A percentile compares a stretch with the other conserved stretches of the same genome.
phyloP scores from a whole-genome alignment of 2,888 invertebrate species.

The Scaptomyza cyrtandrae region DNA sequence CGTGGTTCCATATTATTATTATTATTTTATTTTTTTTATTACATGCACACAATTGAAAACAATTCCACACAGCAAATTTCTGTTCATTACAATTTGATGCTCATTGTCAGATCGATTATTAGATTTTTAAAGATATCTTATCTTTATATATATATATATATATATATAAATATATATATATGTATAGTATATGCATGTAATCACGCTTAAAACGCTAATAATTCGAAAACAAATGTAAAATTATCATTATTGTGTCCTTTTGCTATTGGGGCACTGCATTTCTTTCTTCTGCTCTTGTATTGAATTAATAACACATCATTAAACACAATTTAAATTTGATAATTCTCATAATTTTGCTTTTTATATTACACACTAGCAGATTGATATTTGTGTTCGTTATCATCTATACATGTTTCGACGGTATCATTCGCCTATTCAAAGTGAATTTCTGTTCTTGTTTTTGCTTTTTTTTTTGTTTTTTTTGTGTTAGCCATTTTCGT shows the following conservation, averaged over 20 bases:
- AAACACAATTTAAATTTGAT: conserved; percentile 25
- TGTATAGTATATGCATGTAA: conserved; percentile 43
- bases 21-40: conserved; percentile 1
- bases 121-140: conserved; percentile 46
- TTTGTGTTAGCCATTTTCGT: conserved; percentile 31
- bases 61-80: conserved; percentile 68
- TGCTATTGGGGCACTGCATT: conserved; percentile 9
- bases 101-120: conserved; percentile 59
- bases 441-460: conserved; percentile 17
- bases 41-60: conserved; percentile 44
- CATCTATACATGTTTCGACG: conserved; percentile 40
- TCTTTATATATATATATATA: conserved; percentile 42
- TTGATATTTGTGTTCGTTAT: conserved; percentile 56
- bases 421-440: conserved; percentile 31
- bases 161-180: conserved; percentile 39
- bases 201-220: conserved; percentile 52
- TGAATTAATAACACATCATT: conserved; percentile 48
- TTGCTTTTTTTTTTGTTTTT: conserved; percentile 7
- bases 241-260: conserved; percentile 25
- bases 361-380: conserved; percentile 43
- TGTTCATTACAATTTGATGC: conserved; percentile 59
- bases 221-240: conserved; percentile 66
- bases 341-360: conserved; percentile 39
- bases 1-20: no score
- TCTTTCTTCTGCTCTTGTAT: conserved; percentile 13